A percentile compares a stretch with the other conserved stretches of the same genome.
These are phyloP conservation scores for Bostrychus sinensis DNA, from an alignment of 2,113 vertebrate species.

Conservation along the genomic window DNA sequence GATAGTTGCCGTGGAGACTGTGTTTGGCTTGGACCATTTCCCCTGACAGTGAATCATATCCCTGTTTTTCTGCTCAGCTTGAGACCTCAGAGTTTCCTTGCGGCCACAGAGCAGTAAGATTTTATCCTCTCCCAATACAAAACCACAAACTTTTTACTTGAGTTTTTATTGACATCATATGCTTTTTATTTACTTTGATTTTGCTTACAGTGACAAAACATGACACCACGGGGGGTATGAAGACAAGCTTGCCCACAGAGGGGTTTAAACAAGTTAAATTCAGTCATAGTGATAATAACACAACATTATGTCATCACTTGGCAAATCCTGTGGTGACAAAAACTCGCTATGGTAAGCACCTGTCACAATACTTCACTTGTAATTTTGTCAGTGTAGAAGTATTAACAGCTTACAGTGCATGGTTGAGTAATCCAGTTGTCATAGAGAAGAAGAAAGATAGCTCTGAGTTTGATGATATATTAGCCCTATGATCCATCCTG, in stretches of 20 bases:
- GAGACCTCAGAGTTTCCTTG: conserved; percentile 44
- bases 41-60: conserved; percentile 31
- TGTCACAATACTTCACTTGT: conserved; percentile 40
- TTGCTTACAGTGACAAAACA: conserved; percentile 14
- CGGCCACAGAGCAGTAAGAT: conserved; percentile 30
- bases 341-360: conserved; percentile 18
- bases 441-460: conserved; percentile 47
- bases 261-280: conserved; percentile 46
- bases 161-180: conserved; percentile 52
- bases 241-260: conserved; percentile 26
- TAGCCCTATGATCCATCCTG: conserved; percentile 51
- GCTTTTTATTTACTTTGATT: conserved; percentile 15
- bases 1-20: conserved; percentile 41
- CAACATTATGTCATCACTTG: conserved; percentile 39
- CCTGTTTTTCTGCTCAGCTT: conserved; percentile 4
- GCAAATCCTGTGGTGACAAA: conserved; percentile 24
- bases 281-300: conserved; percentile 44
- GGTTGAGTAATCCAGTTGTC: conserved; percentile 62
- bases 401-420: conserved; percentile 46
- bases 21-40: conserved; percentile 39
- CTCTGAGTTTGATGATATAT: conserved; percentile 56
- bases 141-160: conserved; percentile 30
- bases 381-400: conserved; percentile 47
- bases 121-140: conserved; percentile 46
- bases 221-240: conserved; percentile 19